A percentile compares a stretch with the other conserved stretches of the same genome.
phyloP scores from a whole-genome alignment of 2,113 vertebrate genomes.

The Oncorhynchus gorbuscha region DNA sequence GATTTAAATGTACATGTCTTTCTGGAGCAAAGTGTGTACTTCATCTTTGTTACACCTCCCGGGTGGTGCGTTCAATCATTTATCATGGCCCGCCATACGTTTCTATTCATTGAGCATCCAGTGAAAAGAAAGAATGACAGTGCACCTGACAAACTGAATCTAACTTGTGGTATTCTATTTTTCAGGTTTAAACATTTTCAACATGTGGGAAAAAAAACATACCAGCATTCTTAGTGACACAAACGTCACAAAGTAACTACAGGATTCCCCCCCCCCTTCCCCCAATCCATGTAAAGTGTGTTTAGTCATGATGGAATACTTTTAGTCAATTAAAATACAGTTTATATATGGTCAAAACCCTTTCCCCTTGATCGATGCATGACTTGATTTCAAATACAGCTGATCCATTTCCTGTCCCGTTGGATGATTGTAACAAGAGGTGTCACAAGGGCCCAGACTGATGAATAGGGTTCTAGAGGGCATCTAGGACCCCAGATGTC shows the following conservation, averaged over 20 bases:
- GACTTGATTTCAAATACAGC: neutral
- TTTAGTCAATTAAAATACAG: slow-evolving; percentile 4
- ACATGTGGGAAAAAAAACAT: slow-evolving; percentile 42
- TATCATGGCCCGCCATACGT: neutral
- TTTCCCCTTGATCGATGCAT: slow-evolving; percentile 17
- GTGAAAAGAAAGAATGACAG: neutral
- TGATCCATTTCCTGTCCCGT: slow-evolving; percentile 14
- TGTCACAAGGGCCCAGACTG: slow-evolving; percentile 18
- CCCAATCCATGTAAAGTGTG: neutral
- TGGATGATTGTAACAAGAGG: slow-evolving; percentile 3
- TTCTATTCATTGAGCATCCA: neutral
- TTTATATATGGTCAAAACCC: slow-evolving; percentile 18
- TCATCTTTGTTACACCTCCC: neutral
- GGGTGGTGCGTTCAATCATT: slow-evolving; percentile 19
- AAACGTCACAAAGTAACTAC: neutral
- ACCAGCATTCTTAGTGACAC: slow-evolving; percentile 44
- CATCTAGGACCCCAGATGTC: neutral
- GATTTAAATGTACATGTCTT: neutral
- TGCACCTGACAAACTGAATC: neutral
- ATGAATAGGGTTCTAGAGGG: slow-evolving; percentile 7
- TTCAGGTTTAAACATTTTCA: neutral
- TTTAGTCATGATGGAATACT: neutral
- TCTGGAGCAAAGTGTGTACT: slow-evolving; percentile 3
- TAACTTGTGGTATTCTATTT: neutral
- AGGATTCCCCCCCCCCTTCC: neutral